Conservation (phyloP, 2,797 vertebrate genomes). For the Chloroceryle inda region DNA sequence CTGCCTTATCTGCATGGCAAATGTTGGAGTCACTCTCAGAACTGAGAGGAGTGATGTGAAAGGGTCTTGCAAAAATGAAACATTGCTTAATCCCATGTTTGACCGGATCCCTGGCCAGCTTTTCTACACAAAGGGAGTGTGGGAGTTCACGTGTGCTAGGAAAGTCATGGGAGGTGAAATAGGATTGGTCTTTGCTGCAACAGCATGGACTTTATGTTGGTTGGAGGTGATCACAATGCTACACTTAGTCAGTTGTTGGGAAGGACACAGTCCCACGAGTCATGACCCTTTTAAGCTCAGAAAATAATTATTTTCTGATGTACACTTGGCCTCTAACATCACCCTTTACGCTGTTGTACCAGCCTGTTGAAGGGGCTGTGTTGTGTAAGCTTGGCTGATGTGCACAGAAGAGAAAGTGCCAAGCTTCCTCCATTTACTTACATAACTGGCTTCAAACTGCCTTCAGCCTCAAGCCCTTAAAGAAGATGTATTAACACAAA, state of each 20-base stretch:
- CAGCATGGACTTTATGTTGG: background rate
- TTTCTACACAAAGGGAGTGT: background rate
- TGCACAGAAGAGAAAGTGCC: fast-evolving
- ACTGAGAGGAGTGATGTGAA: background rate
- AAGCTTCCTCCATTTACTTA: background rate
- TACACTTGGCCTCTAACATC: background rate
- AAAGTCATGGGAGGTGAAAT: background rate
- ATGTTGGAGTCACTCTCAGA: background rate
- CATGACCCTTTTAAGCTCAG: background rate
- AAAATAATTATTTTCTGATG: background rate
- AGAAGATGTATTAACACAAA: background rate
- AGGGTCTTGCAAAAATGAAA: background rate
- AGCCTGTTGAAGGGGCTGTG: background rate
- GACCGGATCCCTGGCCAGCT: background rate
- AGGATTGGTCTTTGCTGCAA: background rate
- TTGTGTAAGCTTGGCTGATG: background rate
- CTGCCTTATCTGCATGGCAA: background rate
- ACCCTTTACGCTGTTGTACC: fast-evolving
- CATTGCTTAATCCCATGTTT: background rate
- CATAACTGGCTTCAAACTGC: background rate
- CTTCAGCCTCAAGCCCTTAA: background rate
- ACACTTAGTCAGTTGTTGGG: background rate
- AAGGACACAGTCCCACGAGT: background rate
- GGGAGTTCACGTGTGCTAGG: background rate
- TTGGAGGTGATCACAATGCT: background rate